Percentiles rank a stretch among this genome's conserved stretches.
These are phyloP conservation scores for Cistogaster globosa DNA, from an alignment of 2,888 invertebrate species.

Conservation along the genomic window DNA sequence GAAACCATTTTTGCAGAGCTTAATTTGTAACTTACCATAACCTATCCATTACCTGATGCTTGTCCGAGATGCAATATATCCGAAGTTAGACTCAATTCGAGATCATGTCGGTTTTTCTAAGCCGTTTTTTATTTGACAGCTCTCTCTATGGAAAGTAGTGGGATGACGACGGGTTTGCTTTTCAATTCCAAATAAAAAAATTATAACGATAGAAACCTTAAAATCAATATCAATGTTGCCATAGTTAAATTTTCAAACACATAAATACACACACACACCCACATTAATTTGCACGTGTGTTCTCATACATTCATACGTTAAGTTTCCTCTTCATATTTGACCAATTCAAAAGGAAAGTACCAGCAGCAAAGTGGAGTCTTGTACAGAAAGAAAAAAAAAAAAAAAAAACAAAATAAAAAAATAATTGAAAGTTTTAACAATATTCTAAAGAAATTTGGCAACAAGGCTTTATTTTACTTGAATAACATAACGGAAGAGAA, in stretches of 20 bases:
- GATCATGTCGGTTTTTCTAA: too few relatives aligned
- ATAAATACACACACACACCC: background rate
- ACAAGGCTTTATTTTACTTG: slow-evolving; percentile 45
- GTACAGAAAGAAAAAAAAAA: slow-evolving; percentile 18
- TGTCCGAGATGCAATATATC: too few relatives aligned
- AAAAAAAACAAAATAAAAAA: too few relatives aligned
- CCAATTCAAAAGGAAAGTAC: background rate
- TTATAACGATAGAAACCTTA: slow-evolving; percentile 34
- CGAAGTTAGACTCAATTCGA: too few relatives aligned
- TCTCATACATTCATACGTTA: background rate
- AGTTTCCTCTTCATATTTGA: background rate
- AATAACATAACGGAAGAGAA: slow-evolving; percentile 53
- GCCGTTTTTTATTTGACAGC: too few relatives aligned
- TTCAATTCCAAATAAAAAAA: too few relatives aligned
- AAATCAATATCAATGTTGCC: slow-evolving; percentile 20
- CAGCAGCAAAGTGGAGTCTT: slow-evolving; percentile 29
- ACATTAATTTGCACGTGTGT: background rate
- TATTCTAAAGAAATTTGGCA: slow-evolving; percentile 68
- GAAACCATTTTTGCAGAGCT: too few relatives aligned
- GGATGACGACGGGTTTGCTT: too few relatives aligned
- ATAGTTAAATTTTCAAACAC: slow-evolving; percentile 40
- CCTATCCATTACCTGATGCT: too few relatives aligned
- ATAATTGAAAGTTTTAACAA: slow-evolving; percentile 49
- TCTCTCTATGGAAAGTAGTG: too few relatives aligned
- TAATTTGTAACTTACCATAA: too few relatives aligned